Evolutionary conservation across 2,113 vertebrate species (phyloP).

Genomic region (Labrus mixtus): DNA sequence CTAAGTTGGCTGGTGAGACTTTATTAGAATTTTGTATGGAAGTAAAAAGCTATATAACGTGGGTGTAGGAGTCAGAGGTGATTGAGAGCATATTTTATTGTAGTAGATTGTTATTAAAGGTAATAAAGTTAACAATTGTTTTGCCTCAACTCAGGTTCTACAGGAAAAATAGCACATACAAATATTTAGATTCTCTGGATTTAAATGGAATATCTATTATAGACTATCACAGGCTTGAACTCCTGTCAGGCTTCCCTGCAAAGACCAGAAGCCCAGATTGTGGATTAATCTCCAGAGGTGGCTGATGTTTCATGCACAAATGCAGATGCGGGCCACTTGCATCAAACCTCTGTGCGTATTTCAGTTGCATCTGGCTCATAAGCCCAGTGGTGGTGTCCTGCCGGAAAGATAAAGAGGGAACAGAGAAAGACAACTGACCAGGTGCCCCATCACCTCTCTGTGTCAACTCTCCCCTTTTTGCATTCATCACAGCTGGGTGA

Average conservation of each 20-base stretch:
- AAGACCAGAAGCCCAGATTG: constrained; percentile 44
- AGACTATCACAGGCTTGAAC: background rate
- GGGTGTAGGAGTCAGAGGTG: background rate
- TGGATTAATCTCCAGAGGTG: constrained; percentile 53
- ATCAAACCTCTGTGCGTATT: constrained; percentile 19
- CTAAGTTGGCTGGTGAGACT: background rate
- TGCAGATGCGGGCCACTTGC: constrained; percentile 39
- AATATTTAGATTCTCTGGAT: background rate
- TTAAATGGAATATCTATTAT: background rate
- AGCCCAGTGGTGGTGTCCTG: background rate
- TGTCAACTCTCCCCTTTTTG: background rate
- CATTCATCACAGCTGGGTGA: background rate
- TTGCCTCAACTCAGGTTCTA: too few relatives aligned
- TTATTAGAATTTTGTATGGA: background rate
- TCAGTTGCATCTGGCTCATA: constrained; percentile 46
- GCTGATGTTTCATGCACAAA: constrained; percentile 15
- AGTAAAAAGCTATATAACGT: background rate
- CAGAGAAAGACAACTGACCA: background rate
- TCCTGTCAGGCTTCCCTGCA: constrained; percentile 9
- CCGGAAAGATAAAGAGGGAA: constrained; percentile 10
- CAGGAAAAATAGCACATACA: background rate
- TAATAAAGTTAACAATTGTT: background rate
- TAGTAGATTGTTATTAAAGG: background rate
- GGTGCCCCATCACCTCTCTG: background rate
- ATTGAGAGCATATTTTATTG: too few relatives aligned